Evolutionary conservation across 2,888 invertebrate genomes (phyloP).

Genomic region (Antheraea assamensis): DNA sequence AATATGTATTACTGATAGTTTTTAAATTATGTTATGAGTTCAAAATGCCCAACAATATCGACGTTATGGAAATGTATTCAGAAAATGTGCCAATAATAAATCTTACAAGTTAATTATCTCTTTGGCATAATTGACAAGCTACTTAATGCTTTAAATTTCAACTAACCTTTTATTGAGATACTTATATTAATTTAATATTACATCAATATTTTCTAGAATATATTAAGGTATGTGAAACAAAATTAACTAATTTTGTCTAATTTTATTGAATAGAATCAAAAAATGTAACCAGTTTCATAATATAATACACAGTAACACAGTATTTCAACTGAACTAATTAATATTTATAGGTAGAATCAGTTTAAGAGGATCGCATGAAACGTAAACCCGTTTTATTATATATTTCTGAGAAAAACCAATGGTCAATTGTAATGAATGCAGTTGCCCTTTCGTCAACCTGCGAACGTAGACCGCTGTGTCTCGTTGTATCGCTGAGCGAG

Average conservation of each 20-base stretch:
- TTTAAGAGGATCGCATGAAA: not conserved
- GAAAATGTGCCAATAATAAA: too few species aligned
- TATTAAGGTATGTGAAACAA: not conserved
- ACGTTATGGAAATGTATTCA: too few species aligned
- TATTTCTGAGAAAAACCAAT: constrained; percentile 1
- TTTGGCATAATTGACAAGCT: too few species aligned
- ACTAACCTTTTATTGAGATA: too few species aligned
- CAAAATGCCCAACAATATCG: too few species aligned
- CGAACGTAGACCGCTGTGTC: not conserved
- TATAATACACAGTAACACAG: not conserved
- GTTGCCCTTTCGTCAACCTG: constrained; percentile 15
- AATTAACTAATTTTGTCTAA: too few species aligned
- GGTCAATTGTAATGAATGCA: not conserved
- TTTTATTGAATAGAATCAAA: too few species aligned
- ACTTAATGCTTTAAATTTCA: too few species aligned
- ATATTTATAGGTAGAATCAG: not conserved
- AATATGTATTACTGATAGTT: too few species aligned
- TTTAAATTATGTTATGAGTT: too few species aligned
- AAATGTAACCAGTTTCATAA: not conserved
- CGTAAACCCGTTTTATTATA: not conserved
- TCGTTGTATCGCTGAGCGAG: not conserved
- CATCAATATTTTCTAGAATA: not conserved
- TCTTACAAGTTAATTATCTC: too few species aligned
- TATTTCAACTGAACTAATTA: not conserved
- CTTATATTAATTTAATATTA: too few species aligned